These are phyloP conservation scores for Strongylocentrotus purpuratus DNA, from an alignment of 35 echinoderm and acorn worm genomes.

Conservation along the genomic window DNA sequence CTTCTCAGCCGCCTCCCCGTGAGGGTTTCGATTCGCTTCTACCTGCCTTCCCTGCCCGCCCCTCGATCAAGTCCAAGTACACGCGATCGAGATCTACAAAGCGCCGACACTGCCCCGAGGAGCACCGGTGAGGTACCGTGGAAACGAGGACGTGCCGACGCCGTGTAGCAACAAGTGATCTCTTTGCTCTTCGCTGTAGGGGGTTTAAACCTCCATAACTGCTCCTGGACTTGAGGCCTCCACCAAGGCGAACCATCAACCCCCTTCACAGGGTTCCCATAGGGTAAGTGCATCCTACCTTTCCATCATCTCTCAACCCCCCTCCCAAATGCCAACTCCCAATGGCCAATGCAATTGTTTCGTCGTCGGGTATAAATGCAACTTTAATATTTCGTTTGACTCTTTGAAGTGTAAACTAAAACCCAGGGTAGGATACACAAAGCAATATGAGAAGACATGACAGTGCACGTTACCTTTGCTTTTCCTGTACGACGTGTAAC, in stretches of 20 bases:
- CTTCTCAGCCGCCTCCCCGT: slow-evolving; percentile 16
- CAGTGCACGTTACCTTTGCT: not conserved
- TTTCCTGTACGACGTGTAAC: not conserved
- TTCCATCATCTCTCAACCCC: no score
- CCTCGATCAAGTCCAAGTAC: slow-evolving; percentile 19
- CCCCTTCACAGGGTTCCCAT: not conserved
- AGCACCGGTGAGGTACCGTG: not conserved
- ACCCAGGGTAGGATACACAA: not conserved
- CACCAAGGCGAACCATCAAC: not conserved
- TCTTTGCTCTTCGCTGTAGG: not conserved
- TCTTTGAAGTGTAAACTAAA: not conserved
- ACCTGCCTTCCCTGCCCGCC: not conserved
- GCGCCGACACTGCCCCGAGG: slow-evolving; percentile 28
- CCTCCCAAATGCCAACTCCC: not conserved
- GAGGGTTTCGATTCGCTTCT: not conserved
- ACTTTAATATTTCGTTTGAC: not conserved
- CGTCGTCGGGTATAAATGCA: not conserved
- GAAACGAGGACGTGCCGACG: not conserved
- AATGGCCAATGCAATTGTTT: not conserved
- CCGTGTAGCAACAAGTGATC: slow-evolving; percentile 21
- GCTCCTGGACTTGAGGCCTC: not conserved
- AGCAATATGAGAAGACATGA: not conserved
- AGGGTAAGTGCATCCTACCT: not conserved
- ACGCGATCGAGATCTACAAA: slow-evolving; percentile 10
- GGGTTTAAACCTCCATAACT: not conserved